A percentile compares a stretch with the other conserved stretches of the same genome.
Conservation (phyloP, 2,797 vertebrate species). For the Gallinago solitaria region DNA sequence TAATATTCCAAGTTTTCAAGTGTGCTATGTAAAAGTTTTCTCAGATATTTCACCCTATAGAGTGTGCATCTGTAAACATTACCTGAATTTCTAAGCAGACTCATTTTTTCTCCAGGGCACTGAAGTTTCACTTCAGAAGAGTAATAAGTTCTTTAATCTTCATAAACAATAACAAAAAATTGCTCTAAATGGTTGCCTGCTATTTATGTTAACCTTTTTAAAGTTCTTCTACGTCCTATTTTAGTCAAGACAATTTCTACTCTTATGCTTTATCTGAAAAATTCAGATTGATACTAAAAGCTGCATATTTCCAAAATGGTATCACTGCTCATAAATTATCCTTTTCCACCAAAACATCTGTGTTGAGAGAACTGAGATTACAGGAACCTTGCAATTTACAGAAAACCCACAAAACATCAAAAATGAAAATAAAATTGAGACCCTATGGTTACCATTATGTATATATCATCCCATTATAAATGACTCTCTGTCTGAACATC, state of each 20-base stretch:
- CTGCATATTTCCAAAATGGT: background rate
- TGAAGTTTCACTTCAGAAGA: background rate
- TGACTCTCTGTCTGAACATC: background rate
- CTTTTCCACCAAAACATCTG: background rate
- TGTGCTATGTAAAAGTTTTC: background rate
- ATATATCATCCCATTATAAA: background rate
- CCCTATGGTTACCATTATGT: background rate
- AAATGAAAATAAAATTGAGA: background rate
- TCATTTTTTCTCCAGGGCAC: background rate
- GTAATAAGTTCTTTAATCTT: constrained; percentile 16
- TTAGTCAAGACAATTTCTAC: constrained; percentile 1
- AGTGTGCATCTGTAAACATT: background rate
- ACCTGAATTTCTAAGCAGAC: background rate
- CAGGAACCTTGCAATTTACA: background rate
- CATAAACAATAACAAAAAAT: constrained; percentile 13
- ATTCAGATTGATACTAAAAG: constrained; percentile 41
- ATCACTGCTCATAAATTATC: background rate
- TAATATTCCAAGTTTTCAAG: background rate
- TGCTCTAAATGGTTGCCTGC: background rate
- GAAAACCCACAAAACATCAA: background rate
- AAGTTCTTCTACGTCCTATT: constrained; percentile 4
- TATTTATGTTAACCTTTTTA: constrained; percentile 41
- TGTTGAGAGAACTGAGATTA: background rate
- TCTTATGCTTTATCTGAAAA: background rate
- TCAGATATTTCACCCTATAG: background rate